A percentile compares a stretch with the other conserved stretches of the same genome.
Evolutionary conservation across 1,140 invertebrate genomes (phyloP).

Genomic region (Drosophila hydei): DNA sequence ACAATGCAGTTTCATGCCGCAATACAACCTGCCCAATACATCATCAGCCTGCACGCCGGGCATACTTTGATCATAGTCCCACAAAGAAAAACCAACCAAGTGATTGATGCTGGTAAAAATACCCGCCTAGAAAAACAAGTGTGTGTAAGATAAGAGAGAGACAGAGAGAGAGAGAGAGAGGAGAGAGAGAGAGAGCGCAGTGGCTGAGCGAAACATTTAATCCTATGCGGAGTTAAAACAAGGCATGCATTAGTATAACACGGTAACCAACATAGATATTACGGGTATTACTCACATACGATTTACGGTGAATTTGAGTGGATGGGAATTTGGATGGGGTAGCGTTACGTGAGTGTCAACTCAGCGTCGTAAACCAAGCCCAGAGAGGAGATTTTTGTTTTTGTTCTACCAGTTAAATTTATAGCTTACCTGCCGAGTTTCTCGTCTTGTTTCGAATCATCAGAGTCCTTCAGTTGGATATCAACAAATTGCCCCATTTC

Average conservation of each 20-base stretch:
- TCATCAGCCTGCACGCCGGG: constrained; percentile 91
- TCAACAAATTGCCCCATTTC: constrained; percentile 89
- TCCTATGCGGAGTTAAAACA: constrained; percentile 11
- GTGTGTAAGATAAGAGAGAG: constrained; percentile 31
- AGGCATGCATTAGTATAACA: constrained; percentile 30
- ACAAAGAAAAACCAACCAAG: constrained; percentile 89
- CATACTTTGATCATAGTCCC: constrained; percentile 93
- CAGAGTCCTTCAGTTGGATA: constrained; percentile 91
- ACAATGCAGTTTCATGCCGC: constrained; percentile 59
- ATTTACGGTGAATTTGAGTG: not conserved
- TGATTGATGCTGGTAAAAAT: constrained; percentile 89
- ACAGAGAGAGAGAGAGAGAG: constrained; percentile 22
- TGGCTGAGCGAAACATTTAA: constrained; percentile 15
- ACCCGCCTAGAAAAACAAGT: constrained; percentile 87
- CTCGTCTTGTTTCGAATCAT: constrained; percentile 94
- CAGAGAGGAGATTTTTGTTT: not conserved
- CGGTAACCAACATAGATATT: constrained; percentile 15
- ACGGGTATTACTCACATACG: constrained; percentile 42
- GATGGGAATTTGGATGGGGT: constrained; percentile 5
- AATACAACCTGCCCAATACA: constrained; percentile 90
- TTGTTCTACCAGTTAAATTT: not conserved
- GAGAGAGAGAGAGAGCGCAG: constrained; percentile 7
- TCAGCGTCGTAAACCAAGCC: constrained; percentile 8
- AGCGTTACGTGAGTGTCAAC: constrained; percentile 2
- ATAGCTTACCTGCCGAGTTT: constrained; percentile 89